Percentiles rank a stretch among this genome's conserved stretches.
Conservation (phyloP, 2,797 vertebrate species). For the Callimico goeldii region DNA sequence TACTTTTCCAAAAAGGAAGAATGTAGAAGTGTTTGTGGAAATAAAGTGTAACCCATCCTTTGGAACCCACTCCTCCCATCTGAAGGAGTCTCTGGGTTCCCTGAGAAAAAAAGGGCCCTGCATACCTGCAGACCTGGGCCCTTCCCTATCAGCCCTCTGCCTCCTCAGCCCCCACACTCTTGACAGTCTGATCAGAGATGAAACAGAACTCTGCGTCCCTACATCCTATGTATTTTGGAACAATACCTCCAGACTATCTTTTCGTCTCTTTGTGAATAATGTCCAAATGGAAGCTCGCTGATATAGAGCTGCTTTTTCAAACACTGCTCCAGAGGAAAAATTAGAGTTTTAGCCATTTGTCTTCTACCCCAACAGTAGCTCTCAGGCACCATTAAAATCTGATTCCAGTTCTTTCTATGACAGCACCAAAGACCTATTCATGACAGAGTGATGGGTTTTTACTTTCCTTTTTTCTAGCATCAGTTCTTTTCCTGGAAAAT, state of each 20-base stretch:
- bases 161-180: not conserved
- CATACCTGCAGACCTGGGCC: not conserved
- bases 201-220: not conserved
- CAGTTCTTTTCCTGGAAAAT: conserved; percentile 53
- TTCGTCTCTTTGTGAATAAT: conserved; percentile 42
- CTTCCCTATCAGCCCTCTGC: not conserved
- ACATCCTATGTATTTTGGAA: not conserved
- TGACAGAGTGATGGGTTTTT: not conserved
- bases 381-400: conserved; percentile 53
- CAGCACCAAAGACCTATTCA: conserved; percentile 42
- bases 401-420: conserved; percentile 39
- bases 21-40: not conserved
- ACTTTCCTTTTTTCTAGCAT: conserved; percentile 26
- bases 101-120: not conserved
- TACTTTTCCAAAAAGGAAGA: not conserved
- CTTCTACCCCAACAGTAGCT: not conserved
- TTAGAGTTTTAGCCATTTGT: conserved; percentile 51
- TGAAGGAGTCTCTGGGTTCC: not conserved
- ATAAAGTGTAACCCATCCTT: not conserved
- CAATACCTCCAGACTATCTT: not conserved
- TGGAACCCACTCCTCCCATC: not conserved
- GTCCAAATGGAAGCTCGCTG: conserved; percentile 9
- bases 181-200: not conserved
- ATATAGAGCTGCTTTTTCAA: conserved; percentile 44
- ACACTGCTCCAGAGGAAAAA: conserved; percentile 32